A percentile compares a stretch with the other conserved stretches of the same genome.
Conservation (phyloP, 2,797 vertebrate species). For the Triplophysa bombifrons region DNA sequence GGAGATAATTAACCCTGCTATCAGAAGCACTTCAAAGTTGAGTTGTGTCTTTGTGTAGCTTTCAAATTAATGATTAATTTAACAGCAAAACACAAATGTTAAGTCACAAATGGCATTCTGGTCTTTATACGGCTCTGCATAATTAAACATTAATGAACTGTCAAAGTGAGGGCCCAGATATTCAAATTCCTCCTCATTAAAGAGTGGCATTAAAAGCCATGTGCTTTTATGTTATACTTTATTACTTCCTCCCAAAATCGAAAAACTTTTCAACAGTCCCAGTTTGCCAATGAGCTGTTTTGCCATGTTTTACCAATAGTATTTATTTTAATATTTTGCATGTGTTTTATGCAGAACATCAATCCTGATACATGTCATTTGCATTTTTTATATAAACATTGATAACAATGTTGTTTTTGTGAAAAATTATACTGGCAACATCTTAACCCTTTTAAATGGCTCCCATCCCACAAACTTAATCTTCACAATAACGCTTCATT, state of each 20-base stretch:
- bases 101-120: conserved; percentile 67
- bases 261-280: conserved; percentile 53
- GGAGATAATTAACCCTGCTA: conserved; percentile 70
- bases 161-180: conserved; percentile 66
- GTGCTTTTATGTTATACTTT: conserved; percentile 62
- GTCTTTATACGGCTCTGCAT: conserved; percentile 64
- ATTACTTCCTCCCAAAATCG: conserved; percentile 59
- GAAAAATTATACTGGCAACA: background rate
- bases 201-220: conserved; percentile 56
- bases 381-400: background rate
- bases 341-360: background rate
- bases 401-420: background rate
- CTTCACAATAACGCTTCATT: background rate
- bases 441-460: background rate
- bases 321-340: background rate
- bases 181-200: conserved; percentile 63
- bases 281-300: conserved; percentile 34
- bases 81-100: conserved; percentile 69
- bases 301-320: conserved; percentile 10
- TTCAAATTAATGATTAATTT: conserved; percentile 74
- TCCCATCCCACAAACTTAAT: background rate
- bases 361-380: background rate
- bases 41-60: conserved; percentile 68
- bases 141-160: conserved; percentile 73
- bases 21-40: conserved; percentile 64